These are phyloP conservation scores for Branchipolynoe longqiensis DNA, from an alignment of 2,888 invertebrate genomes.

Conservation along the genomic window DNA sequence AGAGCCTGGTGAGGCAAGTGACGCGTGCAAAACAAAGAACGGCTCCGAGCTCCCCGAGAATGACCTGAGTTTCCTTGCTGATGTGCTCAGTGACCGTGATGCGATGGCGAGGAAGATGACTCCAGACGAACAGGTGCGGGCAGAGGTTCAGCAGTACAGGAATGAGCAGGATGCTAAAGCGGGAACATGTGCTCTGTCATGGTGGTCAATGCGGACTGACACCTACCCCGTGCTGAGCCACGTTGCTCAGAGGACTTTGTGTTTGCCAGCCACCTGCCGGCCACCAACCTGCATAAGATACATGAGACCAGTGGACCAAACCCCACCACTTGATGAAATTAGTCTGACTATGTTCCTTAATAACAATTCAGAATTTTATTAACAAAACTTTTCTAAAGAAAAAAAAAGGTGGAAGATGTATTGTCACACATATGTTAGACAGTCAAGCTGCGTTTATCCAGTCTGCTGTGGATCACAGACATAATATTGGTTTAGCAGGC, in stretches of 20 bases:
- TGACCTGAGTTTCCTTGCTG: slow-evolving; percentile 37
- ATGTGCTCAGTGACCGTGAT: neutral
- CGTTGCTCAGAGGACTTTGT: slow-evolving; percentile 8
- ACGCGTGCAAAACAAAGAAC: neutral
- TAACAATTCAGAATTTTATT: neutral
- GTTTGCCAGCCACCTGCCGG: slow-evolving; percentile 16
- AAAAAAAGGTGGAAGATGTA: neutral
- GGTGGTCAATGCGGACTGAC: slow-evolving; percentile 28
- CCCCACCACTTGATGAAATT: slow-evolving; percentile 7
- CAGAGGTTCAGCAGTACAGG: slow-evolving; percentile 11
- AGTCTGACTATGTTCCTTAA: slow-evolving; percentile 32
- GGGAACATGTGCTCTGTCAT: slow-evolving; percentile 14
- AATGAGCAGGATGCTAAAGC: slow-evolving; percentile 44
- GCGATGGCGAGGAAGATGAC: neutral
- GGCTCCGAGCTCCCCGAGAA: neutral
- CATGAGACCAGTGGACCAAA: neutral
- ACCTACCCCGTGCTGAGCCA: slow-evolving; percentile 27
- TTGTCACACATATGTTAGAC: no score
- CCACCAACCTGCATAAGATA: neutral
- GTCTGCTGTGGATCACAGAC: no score
- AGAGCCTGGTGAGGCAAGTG: slow-evolving; percentile 12
- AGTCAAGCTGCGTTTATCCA: no score
- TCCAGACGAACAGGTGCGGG: slow-evolving; percentile 7
- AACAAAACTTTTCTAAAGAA: neutral
- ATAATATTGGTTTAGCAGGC: no score